A percentile compares a stretch with the other conserved stretches of the same genome.
These are phyloP conservation scores for Nebria salina DNA, from an alignment of 2,888 invertebrate genomes.

Conservation along the genomic window DNA sequence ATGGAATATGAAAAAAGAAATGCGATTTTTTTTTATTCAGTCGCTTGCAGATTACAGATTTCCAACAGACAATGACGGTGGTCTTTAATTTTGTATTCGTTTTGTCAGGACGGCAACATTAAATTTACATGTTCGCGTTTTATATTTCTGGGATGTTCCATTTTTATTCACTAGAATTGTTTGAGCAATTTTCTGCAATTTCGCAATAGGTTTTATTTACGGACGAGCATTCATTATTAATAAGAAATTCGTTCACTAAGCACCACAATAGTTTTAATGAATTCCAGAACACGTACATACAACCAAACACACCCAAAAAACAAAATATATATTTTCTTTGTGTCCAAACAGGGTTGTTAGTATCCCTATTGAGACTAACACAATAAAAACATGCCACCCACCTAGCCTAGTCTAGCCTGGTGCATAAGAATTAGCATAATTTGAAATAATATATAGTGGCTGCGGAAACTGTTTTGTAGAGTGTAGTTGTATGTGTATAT, in stretches of 20 bases:
- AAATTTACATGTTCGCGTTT: constrained; percentile 28
- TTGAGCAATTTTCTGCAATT: not conserved
- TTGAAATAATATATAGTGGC: not conserved
- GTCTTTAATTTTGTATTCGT: constrained; percentile 34
- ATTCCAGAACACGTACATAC: no score
- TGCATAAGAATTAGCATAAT: not conserved
- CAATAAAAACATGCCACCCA: not conserved
- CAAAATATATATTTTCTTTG: not conserved
- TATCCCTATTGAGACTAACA: not conserved
- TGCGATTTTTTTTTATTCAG: constrained; percentile 12
- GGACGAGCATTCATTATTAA: no score
- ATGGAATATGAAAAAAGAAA: constrained; percentile 15
- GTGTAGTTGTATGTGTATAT: not conserved
- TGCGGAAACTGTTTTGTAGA: not conserved
- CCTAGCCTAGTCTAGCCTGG: not conserved
- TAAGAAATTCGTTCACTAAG: no score
- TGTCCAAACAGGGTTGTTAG: not conserved
- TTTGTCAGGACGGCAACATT: constrained; percentile 21
- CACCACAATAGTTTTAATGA: no score
- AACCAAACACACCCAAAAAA: not conserved
- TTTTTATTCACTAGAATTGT: not conserved
- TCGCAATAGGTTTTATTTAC: not conserved
- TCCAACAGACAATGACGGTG: constrained; percentile 18
- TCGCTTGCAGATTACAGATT: constrained; percentile 18
- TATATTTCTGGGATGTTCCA: not conserved